phyloP scores from a whole-genome alignment of 2,797 vertebrate genomes.

The Squalus acanthias region DNA sequence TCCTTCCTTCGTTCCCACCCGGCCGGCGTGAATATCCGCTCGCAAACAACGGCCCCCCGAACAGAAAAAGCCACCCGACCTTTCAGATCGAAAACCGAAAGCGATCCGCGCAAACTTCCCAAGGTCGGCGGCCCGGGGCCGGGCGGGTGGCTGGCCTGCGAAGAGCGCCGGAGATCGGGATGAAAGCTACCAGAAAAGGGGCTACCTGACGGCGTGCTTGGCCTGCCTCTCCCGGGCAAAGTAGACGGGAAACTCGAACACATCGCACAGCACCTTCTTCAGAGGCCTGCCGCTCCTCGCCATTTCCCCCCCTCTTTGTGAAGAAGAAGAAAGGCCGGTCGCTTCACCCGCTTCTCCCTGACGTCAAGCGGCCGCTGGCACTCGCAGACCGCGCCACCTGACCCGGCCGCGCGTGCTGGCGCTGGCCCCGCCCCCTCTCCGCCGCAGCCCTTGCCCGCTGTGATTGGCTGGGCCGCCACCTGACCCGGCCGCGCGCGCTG shows the following conservation, averaged over 20 bases:
- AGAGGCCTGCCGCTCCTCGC: conserved; percentile 61
- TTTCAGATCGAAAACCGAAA: background rate
- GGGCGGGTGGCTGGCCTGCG: background rate
- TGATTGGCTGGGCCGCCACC: conserved; percentile 47
- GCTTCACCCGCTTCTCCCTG: background rate
- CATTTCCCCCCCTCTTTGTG: conserved; percentile 55
- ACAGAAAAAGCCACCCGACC: background rate
- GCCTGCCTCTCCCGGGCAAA: conserved; percentile 51
- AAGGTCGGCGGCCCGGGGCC: conserved; percentile 18
- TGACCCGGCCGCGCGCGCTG: background rate
- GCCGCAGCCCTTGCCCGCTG: fast-evolving
- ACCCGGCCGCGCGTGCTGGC: background rate
- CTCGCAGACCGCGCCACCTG: background rate
- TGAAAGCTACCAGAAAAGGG: background rate
- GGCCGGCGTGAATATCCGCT: background rate
- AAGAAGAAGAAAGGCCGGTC: conserved; percentile 31
- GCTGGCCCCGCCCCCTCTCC: conserved; percentile 10
- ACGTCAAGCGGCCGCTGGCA: background rate
- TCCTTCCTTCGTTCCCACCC: background rate
- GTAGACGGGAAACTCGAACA: conserved; percentile 52
- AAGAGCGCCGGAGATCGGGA: background rate
- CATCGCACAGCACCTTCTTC: conserved; percentile 56
- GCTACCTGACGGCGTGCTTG: conserved; percentile 58
- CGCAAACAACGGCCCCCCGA: background rate
- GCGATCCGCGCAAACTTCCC: background rate